A percentile compares a stretch with the other conserved stretches of the same genome.
These are phyloP conservation scores for Tromatobia lineatoria DNA, from an alignment of 2,888 invertebrate species.

Conservation along the genomic window DNA sequence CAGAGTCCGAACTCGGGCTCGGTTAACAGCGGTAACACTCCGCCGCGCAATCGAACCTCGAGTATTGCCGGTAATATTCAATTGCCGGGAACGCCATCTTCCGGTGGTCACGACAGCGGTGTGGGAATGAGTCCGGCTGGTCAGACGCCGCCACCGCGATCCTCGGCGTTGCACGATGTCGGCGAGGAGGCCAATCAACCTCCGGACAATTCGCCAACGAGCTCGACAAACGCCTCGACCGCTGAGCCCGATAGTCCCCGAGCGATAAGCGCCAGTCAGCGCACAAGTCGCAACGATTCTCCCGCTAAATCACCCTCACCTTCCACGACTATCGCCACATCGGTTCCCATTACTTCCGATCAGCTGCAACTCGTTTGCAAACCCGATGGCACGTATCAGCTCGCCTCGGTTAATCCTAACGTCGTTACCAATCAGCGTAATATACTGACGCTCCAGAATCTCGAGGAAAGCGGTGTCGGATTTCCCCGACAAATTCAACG, in stretches of 20 bases:
- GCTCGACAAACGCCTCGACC: constrained; percentile 76
- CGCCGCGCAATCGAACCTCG: constrained; percentile 81
- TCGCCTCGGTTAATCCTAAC: constrained; percentile 80
- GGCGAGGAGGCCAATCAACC: constrained; percentile 83
- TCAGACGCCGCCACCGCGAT: constrained; percentile 82
- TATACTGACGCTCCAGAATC: constrained; percentile 79
- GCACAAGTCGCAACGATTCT: constrained; percentile 77
- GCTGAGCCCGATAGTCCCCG: constrained; percentile 78
- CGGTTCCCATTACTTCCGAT: constrained; percentile 78
- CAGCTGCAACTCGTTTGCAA: constrained; percentile 82
- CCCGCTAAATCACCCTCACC: constrained; percentile 82
- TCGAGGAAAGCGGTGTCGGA: constrained; percentile 76
- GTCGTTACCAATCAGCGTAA: constrained; percentile 76
- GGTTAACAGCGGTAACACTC: constrained; percentile 81
- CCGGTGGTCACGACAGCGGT: constrained; percentile 84
- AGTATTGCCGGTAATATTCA: constrained; percentile 80
- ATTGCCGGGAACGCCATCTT: constrained; percentile 82
- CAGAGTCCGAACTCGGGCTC: constrained; percentile 82
- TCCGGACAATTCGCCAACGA: constrained; percentile 79
- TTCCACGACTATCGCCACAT: constrained; percentile 73
- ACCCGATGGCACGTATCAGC: constrained; percentile 82
- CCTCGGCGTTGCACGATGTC: constrained; percentile 81
- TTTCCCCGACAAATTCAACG: constrained; percentile 79
- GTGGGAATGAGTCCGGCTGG: constrained; percentile 84
- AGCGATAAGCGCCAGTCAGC: constrained; percentile 69